Percentiles rank a stretch among this genome's conserved stretches.
These are phyloP conservation scores for Centropus bengalensis DNA, from an alignment of 2,113 vertebrate species.

Conservation along the genomic window DNA sequence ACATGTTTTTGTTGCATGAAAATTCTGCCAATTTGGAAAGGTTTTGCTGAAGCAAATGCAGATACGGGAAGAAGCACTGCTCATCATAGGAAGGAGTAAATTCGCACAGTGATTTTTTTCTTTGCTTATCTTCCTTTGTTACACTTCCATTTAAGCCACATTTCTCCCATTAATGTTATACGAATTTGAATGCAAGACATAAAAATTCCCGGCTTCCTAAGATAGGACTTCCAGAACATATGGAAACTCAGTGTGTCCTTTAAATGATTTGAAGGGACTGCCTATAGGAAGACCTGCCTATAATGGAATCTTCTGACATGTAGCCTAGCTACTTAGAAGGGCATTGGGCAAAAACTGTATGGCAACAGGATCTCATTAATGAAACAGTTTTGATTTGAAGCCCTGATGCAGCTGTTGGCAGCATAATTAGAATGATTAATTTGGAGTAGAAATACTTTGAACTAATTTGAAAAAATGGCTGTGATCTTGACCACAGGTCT, in stretches of 20 bases:
- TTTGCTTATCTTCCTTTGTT: not conserved
- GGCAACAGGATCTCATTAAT: slow-evolving; percentile 61
- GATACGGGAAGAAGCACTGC: slow-evolving; percentile 1
- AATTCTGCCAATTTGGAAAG: slow-evolving; percentile 59
- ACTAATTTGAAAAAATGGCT: slow-evolving; percentile 64
- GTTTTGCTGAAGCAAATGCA: slow-evolving; percentile 31
- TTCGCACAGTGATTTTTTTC: not conserved
- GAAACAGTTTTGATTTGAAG: slow-evolving; percentile 68
- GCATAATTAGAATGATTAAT: slow-evolving; percentile 79
- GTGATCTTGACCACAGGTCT: slow-evolving; percentile 31
- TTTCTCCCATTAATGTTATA: not conserved
- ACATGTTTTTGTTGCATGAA: slow-evolving; percentile 36
- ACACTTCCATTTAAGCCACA: not conserved
- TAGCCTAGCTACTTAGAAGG: slow-evolving; percentile 40
- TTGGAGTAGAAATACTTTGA: slow-evolving; percentile 61
- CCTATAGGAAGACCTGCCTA: not conserved
- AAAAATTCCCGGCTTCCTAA: not conserved
- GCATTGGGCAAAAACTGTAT: slow-evolving; percentile 6
- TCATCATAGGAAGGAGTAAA: not conserved
- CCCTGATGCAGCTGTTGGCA: slow-evolving; percentile 71
- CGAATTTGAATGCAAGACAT: not conserved
- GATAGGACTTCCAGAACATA: not conserved
- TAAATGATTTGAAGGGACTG: not conserved
- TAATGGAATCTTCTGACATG: not conserved
- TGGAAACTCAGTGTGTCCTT: not conserved